Base-by-base conservation (phyloP, 2,113 vertebrate genomes). In the Tupaia tana region DNA sequence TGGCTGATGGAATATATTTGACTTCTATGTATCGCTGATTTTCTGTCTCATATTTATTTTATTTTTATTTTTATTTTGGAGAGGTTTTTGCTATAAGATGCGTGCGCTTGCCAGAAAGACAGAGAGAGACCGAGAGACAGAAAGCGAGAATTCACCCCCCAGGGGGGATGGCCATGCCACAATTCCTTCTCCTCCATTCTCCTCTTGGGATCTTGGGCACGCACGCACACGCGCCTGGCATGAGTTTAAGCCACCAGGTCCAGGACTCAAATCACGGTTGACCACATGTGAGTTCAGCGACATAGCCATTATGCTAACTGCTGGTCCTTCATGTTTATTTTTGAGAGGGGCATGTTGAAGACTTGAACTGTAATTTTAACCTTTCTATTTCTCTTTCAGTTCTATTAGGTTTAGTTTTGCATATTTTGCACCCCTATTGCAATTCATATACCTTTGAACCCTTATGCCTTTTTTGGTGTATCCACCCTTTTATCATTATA, bases 371-470 rank as follows among this genome's bases (percentile, higher is more conserved):
- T 88, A 87, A 91, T 43, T 70, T 54, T 75, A 0, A 10, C 31
- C 73, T 88, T 80, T 89, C 19, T 34, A 12, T 58, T 89, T 89
- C 27, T 93, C 31, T 86, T 95, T 82, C 69, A 69, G 61, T 81
- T 75, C 24, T 82, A 77, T 67, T 70, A 75, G 11, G 25, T 18
- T 75, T 82, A 69, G 63, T 77, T 85, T 93, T 31, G 59, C 3
- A 24, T 80, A 92, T 59, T 93, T 95, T 85, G 19, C 58, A 59
- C 20, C 11, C 66, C 56, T 89, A 15, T 84, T 95, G 73, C 64
- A 89, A 89, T 84, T 92, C 20, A n/a, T 63, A 69, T 14, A 73
- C 74, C 67, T 66, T 66, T 89, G 24, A 24, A 79, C 78, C 2
- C 3, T 4, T 56, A 29, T 90, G 43, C 67, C 10, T n/a, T 88